Percentiles rank a stretch among this genome's conserved stretches.
These are phyloP conservation scores for Anthophora plumipes DNA, from an alignment of 2,888 invertebrate species.

Conservation along the genomic window DNA sequence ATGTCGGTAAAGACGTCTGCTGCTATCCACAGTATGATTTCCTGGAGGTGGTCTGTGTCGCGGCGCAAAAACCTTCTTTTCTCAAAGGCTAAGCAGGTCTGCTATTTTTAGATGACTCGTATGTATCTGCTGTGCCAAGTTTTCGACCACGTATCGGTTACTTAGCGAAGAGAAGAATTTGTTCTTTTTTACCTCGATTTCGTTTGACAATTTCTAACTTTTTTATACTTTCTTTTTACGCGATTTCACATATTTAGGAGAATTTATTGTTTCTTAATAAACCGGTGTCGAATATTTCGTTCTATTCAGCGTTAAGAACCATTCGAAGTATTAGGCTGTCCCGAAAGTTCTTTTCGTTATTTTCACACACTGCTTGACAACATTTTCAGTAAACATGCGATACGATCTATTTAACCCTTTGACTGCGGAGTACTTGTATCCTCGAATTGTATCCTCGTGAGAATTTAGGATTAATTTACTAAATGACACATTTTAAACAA, in stretches of 20 bases:
- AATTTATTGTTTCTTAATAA: too few relatives aligned
- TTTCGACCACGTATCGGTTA: slow-evolving; percentile 55
- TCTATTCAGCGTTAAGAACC: neutral
- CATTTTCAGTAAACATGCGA: too few relatives aligned
- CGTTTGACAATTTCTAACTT: neutral
- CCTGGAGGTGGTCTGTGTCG: slow-evolving; percentile 68
- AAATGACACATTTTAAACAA: too few relatives aligned
- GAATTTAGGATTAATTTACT: too few relatives aligned
- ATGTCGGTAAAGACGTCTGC: slow-evolving; percentile 23
- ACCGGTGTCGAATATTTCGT: neutral
- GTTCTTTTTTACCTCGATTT: neutral
- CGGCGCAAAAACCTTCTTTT: slow-evolving; percentile 77
- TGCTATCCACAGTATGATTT: slow-evolving; percentile 63
- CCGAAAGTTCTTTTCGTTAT: too few relatives aligned
- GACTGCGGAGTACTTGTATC: too few relatives aligned
- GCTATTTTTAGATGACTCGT: slow-evolving; percentile 74
- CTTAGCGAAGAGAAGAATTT: slow-evolving; percentile 24
- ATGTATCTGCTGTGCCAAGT: slow-evolving; percentile 69
- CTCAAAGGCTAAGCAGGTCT: slow-evolving; percentile 61
- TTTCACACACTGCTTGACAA: too few relatives aligned
- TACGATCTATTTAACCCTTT: too few relatives aligned
- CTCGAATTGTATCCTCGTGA: too few relatives aligned
- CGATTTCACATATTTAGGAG: too few relatives aligned
- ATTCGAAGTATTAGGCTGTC: neutral
- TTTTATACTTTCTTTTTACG: too few relatives aligned